These are phyloP conservation scores for Catostylus mosaicus DNA, from an alignment of 30 jellyfish, hydroid and myxozoan genomes.

Conservation along the genomic window DNA sequence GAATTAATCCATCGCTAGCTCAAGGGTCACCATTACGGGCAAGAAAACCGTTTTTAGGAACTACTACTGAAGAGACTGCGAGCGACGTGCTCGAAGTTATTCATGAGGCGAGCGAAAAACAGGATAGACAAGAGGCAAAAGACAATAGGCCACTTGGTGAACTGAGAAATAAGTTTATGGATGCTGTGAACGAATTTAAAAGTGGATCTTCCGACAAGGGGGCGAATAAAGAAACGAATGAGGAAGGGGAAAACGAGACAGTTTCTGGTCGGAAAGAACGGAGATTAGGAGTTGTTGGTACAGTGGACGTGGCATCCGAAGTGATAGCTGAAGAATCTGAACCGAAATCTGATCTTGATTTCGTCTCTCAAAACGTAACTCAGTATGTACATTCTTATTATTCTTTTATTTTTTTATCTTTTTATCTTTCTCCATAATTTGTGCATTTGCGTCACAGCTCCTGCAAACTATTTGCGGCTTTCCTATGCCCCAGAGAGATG, in stretches of 20 bases:
- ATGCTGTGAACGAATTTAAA: slow-evolving; percentile 57
- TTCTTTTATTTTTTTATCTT: too few relatives aligned
- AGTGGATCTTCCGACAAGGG: slow-evolving; percentile 45
- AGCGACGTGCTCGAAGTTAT: slow-evolving; percentile 31
- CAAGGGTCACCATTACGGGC: slow-evolving; percentile 61
- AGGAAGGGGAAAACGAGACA: slow-evolving; percentile 11
- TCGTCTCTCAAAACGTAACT: slow-evolving; percentile 65
- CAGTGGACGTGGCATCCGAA: background rate
- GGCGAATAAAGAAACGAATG: slow-evolving; percentile 3
- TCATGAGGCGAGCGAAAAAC: slow-evolving; percentile 45
- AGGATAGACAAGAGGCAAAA: slow-evolving; percentile 11
- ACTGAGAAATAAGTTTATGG: slow-evolving; percentile 38
- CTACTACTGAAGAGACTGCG: slow-evolving; percentile 56
- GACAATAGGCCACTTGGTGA: slow-evolving; percentile 47
- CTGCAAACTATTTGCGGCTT: too few relatives aligned
- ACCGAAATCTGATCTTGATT: slow-evolving; percentile 75
- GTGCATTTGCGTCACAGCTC: too few relatives aligned
- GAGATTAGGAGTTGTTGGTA: slow-evolving; percentile 34
- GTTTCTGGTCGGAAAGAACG: slow-evolving; percentile 5
- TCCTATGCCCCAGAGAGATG: too few relatives aligned
- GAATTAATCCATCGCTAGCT: slow-evolving; percentile 81
- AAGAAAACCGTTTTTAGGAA: slow-evolving; percentile 61
- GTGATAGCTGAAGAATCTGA: slow-evolving; percentile 5
- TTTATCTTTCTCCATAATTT: too few relatives aligned
- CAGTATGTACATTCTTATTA: slow-evolving; percentile 54